phyloP scores from a whole-genome alignment of 2,797 vertebrate genomes.

The Nannoperca obscura region DNA sequence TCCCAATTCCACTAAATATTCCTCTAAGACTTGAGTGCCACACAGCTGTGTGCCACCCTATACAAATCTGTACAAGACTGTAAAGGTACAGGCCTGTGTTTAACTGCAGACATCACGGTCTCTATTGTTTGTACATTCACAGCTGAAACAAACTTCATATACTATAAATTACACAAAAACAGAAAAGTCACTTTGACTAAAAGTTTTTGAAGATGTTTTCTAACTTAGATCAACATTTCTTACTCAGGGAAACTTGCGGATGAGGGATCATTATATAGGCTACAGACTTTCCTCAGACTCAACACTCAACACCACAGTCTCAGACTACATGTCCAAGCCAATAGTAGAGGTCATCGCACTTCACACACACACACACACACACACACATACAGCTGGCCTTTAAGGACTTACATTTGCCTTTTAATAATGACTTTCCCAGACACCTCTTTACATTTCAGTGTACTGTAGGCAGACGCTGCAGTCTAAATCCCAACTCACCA shows the following conservation, averaged over 20 bases:
- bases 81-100: conserved; percentile 3
- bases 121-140: conserved; percentile 2
- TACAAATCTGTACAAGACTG: background rate
- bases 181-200: background rate
- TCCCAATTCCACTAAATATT: conserved; percentile 20
- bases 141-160: background rate
- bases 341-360: conserved; percentile 45
- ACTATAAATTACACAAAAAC: conserved; percentile 2
- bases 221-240: conserved; percentile 13
- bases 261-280: conserved; percentile 28
- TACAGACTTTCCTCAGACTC: conserved; percentile 23
- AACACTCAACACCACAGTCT: conserved; percentile 40
- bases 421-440: conserved; percentile 74
- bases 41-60: conserved; percentile 46
- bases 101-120: background rate
- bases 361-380: conserved; percentile 25
- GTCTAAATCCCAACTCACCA: conserved; percentile 62
- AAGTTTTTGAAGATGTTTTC: background rate
- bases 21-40: background rate
- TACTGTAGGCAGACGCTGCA: conserved; percentile 49
- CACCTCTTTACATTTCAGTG: conserved; percentile 53
- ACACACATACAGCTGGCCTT: conserved; percentile 50
- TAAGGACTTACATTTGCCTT: conserved; percentile 57
- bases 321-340: conserved; percentile 51
- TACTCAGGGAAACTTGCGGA: conserved; percentile 17